Base-by-base conservation (phyloP, 2,888 invertebrate species). In the Pedicia rivosa region DNA sequence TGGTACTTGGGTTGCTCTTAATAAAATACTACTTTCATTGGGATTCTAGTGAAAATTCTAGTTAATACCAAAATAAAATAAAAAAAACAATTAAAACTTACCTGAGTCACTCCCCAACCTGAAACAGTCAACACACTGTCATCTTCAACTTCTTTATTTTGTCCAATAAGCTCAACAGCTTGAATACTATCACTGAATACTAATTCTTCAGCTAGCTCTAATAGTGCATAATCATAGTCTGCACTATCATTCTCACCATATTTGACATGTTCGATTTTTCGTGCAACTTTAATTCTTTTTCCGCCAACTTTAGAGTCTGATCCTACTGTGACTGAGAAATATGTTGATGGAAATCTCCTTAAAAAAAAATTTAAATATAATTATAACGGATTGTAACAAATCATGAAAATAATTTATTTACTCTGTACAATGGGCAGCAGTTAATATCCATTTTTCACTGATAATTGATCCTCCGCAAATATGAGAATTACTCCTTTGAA, bases 231-330 rank as follows among this genome's bases (percentile, higher is more conserved):
- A 43, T 66, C 66, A 37, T 54, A 61, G 41, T 64, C 60, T 10
- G 55, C 56, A n/a, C n/a, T n/a, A 2, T 53, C 58, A 5, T 44
- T 47, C 2, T 49, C 15, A 48, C 59, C 50, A 44, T 55, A 66
- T 3, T 52, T 41, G 6, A 53, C 48, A 44, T 66, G 62, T 14
- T 54, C 48, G 42, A 62, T 47, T 6, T 71, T 49, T 33, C 62
- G 59, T 1, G 59, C 57, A 0, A 74, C 63, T 10, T 61, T 56
- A 5, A 70, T 54, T 1, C 56, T 45, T 0, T 76, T 76, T 1
- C 67, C 70, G 1, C 46, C 5, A 24, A 10, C n/a, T 10, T 24
- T 24, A 3, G 3, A 4, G 31, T 16, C 4, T 14, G n/a, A n/a
- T 16, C 31, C 16, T n/a, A n/a, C n/a, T n/a, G n/a, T n/a, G n/a